Conservation (phyloP, 2,797 vertebrate genomes). For the Enteromius unitaeniatus region DNA sequence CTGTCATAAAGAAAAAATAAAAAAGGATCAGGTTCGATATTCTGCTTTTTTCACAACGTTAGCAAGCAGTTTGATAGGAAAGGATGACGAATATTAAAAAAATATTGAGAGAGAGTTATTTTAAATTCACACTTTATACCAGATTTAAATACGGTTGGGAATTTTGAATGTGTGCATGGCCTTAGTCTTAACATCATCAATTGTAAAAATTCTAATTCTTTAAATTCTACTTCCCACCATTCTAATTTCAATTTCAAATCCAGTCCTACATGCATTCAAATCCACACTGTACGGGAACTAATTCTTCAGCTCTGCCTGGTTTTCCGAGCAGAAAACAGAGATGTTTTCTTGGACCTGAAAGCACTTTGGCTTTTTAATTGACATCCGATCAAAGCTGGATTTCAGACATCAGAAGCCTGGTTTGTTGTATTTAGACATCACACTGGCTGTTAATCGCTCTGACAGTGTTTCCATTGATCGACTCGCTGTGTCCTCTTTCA, state of each 20-base stretch:
- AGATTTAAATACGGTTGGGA: not conserved
- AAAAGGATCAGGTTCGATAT: too few species aligned
- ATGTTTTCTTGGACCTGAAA: not conserved
- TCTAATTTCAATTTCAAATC: not conserved
- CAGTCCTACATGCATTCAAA: not conserved
- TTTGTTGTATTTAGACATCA: not conserved
- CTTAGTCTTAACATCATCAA: not conserved
- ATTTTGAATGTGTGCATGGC: not conserved
- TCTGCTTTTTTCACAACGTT: too few species aligned
- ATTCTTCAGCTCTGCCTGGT: not conserved
- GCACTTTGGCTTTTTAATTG: not conserved
- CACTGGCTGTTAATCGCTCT: not conserved
- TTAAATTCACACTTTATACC: not conserved
- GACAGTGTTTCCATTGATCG: conserved; percentile 28
- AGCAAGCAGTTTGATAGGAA: too few species aligned
- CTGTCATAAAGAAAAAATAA: too few species aligned
- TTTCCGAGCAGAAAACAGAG: not conserved
- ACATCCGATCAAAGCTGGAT: not conserved
- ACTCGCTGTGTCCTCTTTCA: not conserved
- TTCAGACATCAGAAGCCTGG: not conserved
- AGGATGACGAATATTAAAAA: too few species aligned
- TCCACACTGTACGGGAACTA: not conserved
- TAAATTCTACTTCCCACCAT: not conserved
- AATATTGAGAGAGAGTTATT: not conserved
- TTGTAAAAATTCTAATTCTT: not conserved